Evolutionary conservation across 2,113 vertebrate genomes (phyloP).

Genomic region (Stigmatopora argus): DNA sequence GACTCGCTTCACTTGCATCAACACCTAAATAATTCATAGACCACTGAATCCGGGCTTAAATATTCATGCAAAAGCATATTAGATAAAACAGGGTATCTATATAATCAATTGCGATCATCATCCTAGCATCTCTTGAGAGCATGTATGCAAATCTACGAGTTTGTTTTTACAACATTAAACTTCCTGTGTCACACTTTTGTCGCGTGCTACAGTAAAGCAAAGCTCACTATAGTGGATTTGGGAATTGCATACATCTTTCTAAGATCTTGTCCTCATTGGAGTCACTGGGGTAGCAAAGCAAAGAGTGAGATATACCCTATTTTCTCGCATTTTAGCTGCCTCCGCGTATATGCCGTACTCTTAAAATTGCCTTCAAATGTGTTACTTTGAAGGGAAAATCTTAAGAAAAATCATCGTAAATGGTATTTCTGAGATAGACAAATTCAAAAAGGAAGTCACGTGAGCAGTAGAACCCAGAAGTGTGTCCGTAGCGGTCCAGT

Average conservation of each 20-base stretch:
- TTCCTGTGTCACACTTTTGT: not conserved
- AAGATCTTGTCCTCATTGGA: not conserved
- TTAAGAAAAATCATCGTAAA: too few relatives aligned
- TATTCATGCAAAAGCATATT: conserved; percentile 54
- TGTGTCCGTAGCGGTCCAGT: too few relatives aligned
- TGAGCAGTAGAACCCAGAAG: too few relatives aligned
- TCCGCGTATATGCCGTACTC: too few relatives aligned
- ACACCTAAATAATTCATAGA: conserved; percentile 59
- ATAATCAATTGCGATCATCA: conserved; percentile 46
- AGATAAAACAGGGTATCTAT: conserved; percentile 33
- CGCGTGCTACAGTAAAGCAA: not conserved
- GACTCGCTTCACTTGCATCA: conserved; percentile 32
- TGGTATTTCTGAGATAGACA: too few relatives aligned
- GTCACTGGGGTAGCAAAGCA: not conserved
- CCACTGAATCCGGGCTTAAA: conserved; percentile 49
- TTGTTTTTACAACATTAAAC: not conserved
- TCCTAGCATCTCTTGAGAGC: conserved; percentile 24
- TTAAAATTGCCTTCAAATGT: too few relatives aligned
- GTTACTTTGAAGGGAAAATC: too few relatives aligned
- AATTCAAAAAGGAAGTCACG: too few relatives aligned
- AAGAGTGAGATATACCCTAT: too few relatives aligned
- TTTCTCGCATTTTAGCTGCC: too few relatives aligned
- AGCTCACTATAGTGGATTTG: not conserved
- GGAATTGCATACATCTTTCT: not conserved
- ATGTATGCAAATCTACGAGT: conserved; percentile 2